These are phyloP conservation scores for Pogonognathellus flavescens DNA, from an alignment of 1,140 invertebrate genomes.

Conservation along the genomic window DNA sequence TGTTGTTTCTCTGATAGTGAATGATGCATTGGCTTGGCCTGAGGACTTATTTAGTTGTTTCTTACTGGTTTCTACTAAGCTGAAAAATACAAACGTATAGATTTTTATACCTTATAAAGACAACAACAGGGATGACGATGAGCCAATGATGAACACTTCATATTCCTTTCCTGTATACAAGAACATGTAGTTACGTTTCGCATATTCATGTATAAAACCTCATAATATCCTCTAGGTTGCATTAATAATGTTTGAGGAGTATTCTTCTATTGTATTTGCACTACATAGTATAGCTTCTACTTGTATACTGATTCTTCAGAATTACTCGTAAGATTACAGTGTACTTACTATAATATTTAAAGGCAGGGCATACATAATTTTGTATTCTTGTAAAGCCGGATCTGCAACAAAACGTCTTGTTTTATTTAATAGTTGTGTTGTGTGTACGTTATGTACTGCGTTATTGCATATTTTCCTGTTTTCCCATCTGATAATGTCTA, in stretches of 20 bases:
- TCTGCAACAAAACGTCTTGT: background rate
- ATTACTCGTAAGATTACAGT: too few relatives aligned
- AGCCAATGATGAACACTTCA: too few relatives aligned
- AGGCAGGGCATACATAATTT: background rate
- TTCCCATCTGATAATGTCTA: conserved; percentile 7
- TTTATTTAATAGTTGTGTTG: background rate
- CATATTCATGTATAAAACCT: too few relatives aligned
- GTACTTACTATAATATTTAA: background rate
- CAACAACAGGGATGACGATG: too few relatives aligned
- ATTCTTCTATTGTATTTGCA: too few relatives aligned
- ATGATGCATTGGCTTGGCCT: conserved; percentile 28
- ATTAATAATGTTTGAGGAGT: too few relatives aligned
- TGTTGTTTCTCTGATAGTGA: background rate
- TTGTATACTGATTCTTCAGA: too few relatives aligned
- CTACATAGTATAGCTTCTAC: too few relatives aligned
- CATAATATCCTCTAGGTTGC: too few relatives aligned
- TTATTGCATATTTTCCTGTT: conserved; percentile 10
- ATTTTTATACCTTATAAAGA: too few relatives aligned
- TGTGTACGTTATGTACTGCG: background rate
- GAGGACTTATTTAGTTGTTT: conserved; percentile 42
- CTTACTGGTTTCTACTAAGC: conserved; percentile 27
- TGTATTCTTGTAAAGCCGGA: conserved; percentile 36
- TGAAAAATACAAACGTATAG: background rate
- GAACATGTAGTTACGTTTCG: too few relatives aligned
- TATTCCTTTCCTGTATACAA: too few relatives aligned